Base-by-base conservation (phyloP, 2,888 invertebrate genomes). In the Dryobota labecula region DNA sequence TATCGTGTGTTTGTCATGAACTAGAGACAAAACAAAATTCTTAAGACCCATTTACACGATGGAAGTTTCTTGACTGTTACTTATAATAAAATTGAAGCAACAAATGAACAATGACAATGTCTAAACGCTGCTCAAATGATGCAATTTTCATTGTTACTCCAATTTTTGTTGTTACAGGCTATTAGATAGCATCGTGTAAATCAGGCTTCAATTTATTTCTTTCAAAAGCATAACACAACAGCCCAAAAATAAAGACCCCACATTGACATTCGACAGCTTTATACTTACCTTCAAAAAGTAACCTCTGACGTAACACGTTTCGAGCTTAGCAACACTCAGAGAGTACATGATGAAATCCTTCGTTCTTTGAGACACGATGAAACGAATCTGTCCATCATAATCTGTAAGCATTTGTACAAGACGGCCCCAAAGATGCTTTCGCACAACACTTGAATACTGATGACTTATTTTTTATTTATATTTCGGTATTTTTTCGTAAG, bases 331-430 rank as follows among this genome's bases (percentile, higher is more conserved):
- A 82, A 66, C 79, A 71, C 79, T 82, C 74, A 60, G 54, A 66
- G 36, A 57, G 64, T 62, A 84, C 78, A 78, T 69, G 83, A 85
- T 80, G 71, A 83, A 86, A 85, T 85, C 78, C 74, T 84, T 58
- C 86, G 76, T 86, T 84, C 82, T 86, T 84, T 82, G 82, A 86
- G 80, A 69, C 62, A 80, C 85, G 85, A 74, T 82, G 80, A 85
- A 86, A 83, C 63, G 82, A 79, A 73, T 78, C 86, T 85, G 90
- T 89, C 90, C 88, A 86, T 90, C 90, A 89, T 86, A 87, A 90
- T 90, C 88, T 90, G 88, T 84, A 78, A 88, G 87, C 85, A 88
- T 90, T 87, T 87, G 85, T 87, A 80, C 78, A 80, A 80, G 84
- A 79, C 76, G 80, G 82, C 79, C 84, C 82, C 80, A 82, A 87